Evolutionary conservation across 1,140 invertebrate genomes (phyloP).

Genomic region (Spodoptera litura): DNA sequence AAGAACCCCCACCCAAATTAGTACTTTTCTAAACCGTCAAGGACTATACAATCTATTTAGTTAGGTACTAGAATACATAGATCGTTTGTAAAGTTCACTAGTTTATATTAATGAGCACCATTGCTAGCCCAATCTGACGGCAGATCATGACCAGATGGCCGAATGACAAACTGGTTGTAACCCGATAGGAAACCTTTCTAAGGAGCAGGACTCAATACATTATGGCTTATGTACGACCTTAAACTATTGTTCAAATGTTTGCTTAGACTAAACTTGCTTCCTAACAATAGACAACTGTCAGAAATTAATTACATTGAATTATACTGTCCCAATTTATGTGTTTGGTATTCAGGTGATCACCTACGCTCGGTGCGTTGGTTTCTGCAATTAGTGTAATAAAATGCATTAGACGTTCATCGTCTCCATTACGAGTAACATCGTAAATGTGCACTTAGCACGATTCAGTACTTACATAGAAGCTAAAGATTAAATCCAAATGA

Average conservation of each 20-base stretch:
- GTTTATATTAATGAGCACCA: not conserved
- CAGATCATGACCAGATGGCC: slow-evolving; percentile 13
- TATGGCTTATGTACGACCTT: slow-evolving; percentile 15
- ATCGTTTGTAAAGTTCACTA: not conserved
- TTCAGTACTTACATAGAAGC: no score
- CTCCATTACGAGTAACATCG: not conserved
- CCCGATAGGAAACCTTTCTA: slow-evolving; percentile 10
- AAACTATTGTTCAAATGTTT: slow-evolving; percentile 12
- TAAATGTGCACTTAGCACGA: no score
- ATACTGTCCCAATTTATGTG: slow-evolving; percentile 3
- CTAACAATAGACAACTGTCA: slow-evolving; percentile 19
- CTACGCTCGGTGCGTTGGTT: slow-evolving; percentile 1
- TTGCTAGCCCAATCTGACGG: not conserved
- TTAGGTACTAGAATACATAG: not conserved
- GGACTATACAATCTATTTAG: not conserved
- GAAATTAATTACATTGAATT: slow-evolving; percentile 17
- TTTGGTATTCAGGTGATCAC: slow-evolving; percentile 4
- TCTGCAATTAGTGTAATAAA: not conserved
- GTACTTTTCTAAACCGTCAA: not conserved
- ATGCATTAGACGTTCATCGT: not conserved
- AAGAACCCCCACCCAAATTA: no score
- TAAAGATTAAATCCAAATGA: no score
- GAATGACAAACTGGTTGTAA: slow-evolving; percentile 25
- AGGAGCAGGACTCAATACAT: slow-evolving; percentile 27
- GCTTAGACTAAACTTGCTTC: slow-evolving; percentile 19